Conservation (phyloP, 2,113 vertebrate genomes). For the Platanista minor region DNA sequence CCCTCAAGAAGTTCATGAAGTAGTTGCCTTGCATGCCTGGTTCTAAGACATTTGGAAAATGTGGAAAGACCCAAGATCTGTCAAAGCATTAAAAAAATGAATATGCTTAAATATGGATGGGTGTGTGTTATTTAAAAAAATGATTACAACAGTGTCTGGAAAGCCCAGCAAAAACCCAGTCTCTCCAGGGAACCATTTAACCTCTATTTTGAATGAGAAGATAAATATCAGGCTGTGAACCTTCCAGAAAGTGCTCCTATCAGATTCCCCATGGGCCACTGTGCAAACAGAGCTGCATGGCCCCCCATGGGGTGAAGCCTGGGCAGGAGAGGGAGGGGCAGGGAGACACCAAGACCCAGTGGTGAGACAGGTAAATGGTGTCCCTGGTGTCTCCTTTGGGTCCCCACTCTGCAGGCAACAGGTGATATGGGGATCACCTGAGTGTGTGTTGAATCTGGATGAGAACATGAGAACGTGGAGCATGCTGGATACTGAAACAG, state of each 20-base stretch:
- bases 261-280: neutral
- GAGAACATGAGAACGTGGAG: neutral
- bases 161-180: neutral
- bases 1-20: neutral
- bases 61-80: neutral
- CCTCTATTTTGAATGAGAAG: neutral
- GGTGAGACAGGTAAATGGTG: neutral
- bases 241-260: neutral
- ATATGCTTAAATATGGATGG: neutral
- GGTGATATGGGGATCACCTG: too few species aligned
- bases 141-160: neutral
- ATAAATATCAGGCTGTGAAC: neutral
- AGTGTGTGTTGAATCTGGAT: neutral
- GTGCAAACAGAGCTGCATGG: neutral
- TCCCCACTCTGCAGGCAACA: neutral
- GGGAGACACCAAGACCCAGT: neutral
- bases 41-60: constrained; percentile 22
- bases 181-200: neutral
- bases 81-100: neutral
- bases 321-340: neutral
- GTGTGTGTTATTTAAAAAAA: neutral
- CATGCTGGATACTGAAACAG: neutral
- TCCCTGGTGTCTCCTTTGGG: neutral
- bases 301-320: neutral
- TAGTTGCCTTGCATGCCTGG: neutral